Conservation (phyloP, 2,888 invertebrate species). For the Xestia c-nigrum region DNA sequence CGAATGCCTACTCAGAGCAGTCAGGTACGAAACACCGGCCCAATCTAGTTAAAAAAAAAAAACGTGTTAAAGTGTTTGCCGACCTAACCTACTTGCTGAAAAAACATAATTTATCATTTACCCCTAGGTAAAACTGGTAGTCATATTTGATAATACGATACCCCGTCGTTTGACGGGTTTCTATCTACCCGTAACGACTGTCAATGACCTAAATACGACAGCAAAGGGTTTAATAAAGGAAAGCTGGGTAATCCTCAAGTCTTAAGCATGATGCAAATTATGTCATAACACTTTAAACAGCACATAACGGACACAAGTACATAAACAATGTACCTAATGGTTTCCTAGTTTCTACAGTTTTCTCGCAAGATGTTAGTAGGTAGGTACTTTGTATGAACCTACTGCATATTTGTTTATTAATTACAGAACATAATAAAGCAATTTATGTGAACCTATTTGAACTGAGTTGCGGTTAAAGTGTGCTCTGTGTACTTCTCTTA, state of each 20-base stretch:
- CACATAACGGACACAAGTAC: not conserved
- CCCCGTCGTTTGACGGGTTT: too few relatives aligned
- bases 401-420: constrained; percentile 45
- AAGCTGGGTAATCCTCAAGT: not conserved
- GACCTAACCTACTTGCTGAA: too few relatives aligned
- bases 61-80: too few relatives aligned
- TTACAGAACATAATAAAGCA: constrained; percentile 38
- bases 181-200: too few relatives aligned
- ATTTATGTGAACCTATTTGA: constrained; percentile 39
- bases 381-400: not conserved
- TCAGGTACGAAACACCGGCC: too few relatives aligned
- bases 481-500: not conserved
- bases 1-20: too few relatives aligned
- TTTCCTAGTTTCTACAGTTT: constrained; percentile 36
- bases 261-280: constrained; percentile 16
- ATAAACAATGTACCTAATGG: constrained; percentile 32
- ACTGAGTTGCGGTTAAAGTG: constrained; percentile 12
- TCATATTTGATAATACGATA: too few relatives aligned
- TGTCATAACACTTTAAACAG: constrained; percentile 22
- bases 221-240: not conserved
- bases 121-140: too few relatives aligned
- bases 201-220: not conserved
- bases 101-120: too few relatives aligned
- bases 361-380: constrained; percentile 10
- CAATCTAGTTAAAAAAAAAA: too few relatives aligned